Evolutionary conservation across 2,797 vertebrate species (phyloP), one percentile per base, ranked within the genome.

Genomic region (Macrochelys suwanniensis): DNA sequence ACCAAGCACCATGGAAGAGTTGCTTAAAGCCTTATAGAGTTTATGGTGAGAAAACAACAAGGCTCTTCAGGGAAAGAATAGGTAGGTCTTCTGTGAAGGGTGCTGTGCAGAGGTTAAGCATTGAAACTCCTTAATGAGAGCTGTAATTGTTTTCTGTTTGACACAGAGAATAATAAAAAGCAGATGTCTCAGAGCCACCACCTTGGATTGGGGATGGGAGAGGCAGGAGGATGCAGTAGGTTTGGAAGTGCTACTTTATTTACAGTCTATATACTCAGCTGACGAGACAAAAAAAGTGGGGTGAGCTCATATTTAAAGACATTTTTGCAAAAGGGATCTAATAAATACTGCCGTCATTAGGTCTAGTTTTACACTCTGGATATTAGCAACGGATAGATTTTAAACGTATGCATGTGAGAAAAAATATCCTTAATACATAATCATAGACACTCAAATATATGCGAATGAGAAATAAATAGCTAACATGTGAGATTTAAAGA

Each of bases 341-440:
- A 87, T 15, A 53, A 74, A 3, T 31, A 19, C 15, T 74, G 65
- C 37, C 21, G 25, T 16, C 50, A 74, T 74, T 7, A 53, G 51
- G 4, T 53, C 16, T 53, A 17, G 51, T 15, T 92, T 95, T 92
- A 84, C 15, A 19, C 17, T 57, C 19, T 9, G 10, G 15, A 10
- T 54, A 85, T 90, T 86, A 90, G 85, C 80, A 91, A 89, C n/a
- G 88, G 68, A 88, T 65, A 88, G n/a, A 95, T 92, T 68, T 90
- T 88, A 90, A 96, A 91, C 94, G 93, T 92, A 95, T 96, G 89
- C 79, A 91, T 80, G 59, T 65, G 89, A 17, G 25, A n/a, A 84
- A 77, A 93, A 95, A 79, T 65, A 79, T 9, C 45, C 65, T 2
- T 50, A 92, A 85, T 87, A 89, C 2, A 12, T 71, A 13, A 92